Evolutionary conservation across 2,888 invertebrate species (phyloP), one percentile per base, ranked within the genome.

Genomic region (Apodemia duryi): DNA sequence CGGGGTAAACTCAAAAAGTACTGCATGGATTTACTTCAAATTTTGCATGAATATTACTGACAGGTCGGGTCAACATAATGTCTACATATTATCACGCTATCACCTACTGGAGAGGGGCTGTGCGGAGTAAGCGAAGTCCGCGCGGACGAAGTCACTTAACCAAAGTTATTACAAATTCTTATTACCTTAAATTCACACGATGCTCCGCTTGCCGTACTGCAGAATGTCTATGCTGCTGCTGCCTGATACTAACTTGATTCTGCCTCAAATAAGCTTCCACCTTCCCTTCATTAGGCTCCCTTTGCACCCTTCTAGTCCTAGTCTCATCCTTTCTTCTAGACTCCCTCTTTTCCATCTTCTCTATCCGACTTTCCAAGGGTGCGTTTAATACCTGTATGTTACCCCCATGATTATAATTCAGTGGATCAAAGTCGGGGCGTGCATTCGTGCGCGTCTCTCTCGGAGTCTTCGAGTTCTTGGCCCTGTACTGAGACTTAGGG

Each of bases 351-450:
- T 82, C 78, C 57, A 74, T 67, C 68, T 76, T 84, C 65, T 88
- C 86, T 57, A 79, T 75, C 57, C 85, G 80, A 11, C 77, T 79
- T 69, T 86, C 79, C 61, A 77, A 57, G 66, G 85, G 75, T 21
- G 81, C 76, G 67, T 78, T 84, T 32, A 80, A 68, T 28, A 81
- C 65, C 65, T 82, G 80, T 52, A 92, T 91, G 62, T 92, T 91
- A 0, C 92, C 92, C 1, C 91, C 91, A 73, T 88, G 86, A 86
- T 95, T 77, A 88, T 94, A 75, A 91, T 96, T 74, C 90, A 96
- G 79, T 74, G 96, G 84, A 89, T 95, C 91, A 76, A 96, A 81
- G 87, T 95, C 77, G 68, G 94, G 93, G 0, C 79, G 72, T 10
- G 82, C 67, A 32, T 79, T 82, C 62, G 82, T 80, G 54, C 77